Evolutionary conservation across 2,888 invertebrate species (phyloP).

Genomic region (Hyposoter dolosus): DNA sequence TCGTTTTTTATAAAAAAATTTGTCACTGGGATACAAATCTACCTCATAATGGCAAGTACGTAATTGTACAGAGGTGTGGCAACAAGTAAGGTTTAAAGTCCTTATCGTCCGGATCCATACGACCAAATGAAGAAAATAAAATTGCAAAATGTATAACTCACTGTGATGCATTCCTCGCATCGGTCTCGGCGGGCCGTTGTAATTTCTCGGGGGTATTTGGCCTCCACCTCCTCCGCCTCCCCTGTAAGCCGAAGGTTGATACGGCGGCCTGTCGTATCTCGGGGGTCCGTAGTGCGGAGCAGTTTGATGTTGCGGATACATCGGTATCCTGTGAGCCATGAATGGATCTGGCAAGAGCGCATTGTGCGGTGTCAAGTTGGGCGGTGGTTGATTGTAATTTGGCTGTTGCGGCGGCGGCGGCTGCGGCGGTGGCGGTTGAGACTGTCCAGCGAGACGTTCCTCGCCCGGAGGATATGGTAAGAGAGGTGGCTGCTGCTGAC

Average conservation of each 20-base stretch:
- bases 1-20: no score
- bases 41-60: no score
- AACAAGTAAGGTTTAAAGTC: no score
- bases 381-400: constrained; percentile 79
- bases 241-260: constrained; percentile 80
- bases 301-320: constrained; percentile 81
- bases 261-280: constrained; percentile 81
- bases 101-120: no score
- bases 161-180: constrained; percentile 83
- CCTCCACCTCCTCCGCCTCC: constrained; percentile 66
- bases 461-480: constrained; percentile 83
- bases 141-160: constrained; percentile 69
- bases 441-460: constrained; percentile 79
- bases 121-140: constrained; percentile 60
- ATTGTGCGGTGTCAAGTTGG: constrained; percentile 80
- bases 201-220: constrained; percentile 81
- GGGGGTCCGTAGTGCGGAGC: constrained; percentile 74
- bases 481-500: constrained; percentile 81
- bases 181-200: constrained; percentile 82
- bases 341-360: constrained; percentile 82
- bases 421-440: constrained; percentile 74
- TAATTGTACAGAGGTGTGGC: no score
- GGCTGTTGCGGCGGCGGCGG: constrained; percentile 75
- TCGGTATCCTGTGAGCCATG: constrained; percentile 81
- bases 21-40: no score